These are phyloP conservation scores for Heliornis fulica DNA, from an alignment of 2,113 vertebrate genomes.

Conservation along the genomic window DNA sequence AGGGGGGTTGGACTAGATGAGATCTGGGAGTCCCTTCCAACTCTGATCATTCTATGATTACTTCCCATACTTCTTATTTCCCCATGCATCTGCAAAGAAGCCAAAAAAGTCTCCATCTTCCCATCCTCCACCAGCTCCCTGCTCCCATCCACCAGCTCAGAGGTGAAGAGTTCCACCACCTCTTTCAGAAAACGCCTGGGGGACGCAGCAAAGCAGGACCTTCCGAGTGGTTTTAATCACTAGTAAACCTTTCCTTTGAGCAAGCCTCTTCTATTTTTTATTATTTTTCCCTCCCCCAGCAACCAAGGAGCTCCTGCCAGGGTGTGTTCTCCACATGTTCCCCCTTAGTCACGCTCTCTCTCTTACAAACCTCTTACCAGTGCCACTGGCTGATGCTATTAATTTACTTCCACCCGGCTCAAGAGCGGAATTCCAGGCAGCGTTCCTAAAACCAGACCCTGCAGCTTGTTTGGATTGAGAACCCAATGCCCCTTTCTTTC, in stretches of 20 bases:
- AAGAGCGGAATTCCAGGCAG: conserved; percentile 26
- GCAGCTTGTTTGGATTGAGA: background rate
- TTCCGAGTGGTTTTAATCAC: background rate
- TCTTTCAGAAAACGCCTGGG: background rate
- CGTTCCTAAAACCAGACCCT: background rate
- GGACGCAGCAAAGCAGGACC: background rate
- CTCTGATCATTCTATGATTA: no score
- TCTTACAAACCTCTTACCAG: background rate
- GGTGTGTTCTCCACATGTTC: conserved; percentile 55
- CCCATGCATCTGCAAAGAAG: background rate
- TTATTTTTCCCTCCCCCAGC: background rate
- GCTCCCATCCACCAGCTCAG: background rate
- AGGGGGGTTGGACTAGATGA: no score
- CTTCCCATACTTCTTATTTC: background rate
- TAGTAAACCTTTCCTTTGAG: background rate
- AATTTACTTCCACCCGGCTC: background rate
- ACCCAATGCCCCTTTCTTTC: background rate
- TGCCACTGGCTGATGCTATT: background rate
- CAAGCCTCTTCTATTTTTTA: background rate
- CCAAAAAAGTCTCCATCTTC: rapidly evolving
- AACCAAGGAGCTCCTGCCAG: background rate
- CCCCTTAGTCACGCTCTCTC: conserved; percentile 50
- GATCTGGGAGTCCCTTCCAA: no score
- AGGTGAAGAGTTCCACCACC: background rate
- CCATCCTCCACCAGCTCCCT: background rate